Evolutionary conservation across 1,140 invertebrate genomes (phyloP), one percentile per base, ranked within the genome.

Genomic region (Brachionus calyciflorus): DNA sequence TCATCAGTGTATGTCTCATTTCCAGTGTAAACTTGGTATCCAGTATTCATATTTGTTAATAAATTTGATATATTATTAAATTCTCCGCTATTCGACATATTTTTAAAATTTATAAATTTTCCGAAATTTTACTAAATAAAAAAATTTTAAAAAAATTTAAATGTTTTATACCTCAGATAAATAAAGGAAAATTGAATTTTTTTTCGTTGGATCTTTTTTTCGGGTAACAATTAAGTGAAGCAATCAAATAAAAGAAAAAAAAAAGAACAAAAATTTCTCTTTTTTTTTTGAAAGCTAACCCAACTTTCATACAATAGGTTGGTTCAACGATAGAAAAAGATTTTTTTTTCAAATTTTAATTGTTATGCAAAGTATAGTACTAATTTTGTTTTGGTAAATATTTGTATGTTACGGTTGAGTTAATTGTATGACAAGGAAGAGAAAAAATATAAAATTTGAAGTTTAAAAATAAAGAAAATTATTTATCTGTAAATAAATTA

Each of bases 101-200:
- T 33, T 60, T 17, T 2, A 17, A 37, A 60, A 37, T 10, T 30
- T 17, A 17, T 37, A 60, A 60, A 37, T 60, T 26, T n/a, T n/a
- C n/a, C n/a, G n/a, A n/a, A 21, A n/a, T n/a, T 49, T 53, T 24
- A 4, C 4, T 5, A 37, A 9, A 5, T 37, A 37, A 37, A 37
- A 37, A 37, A 37, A 37, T 53, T 53, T 60, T 57, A 10, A 19
- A 7, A 37, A 60, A 60, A 60, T 60, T 37, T 37, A 9, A 33
- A 40, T 60, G 19, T 60, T 60, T 60, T 60, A 60, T 60, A 60
- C 55, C 28, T 60, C 33, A 60, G 17, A 19, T 33, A 60, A 37
- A 17, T 17, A 33, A 37, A 60, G 37, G 37, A 60, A 60, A 60
- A 60, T 33, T 17, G 37, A 60, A 60, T 17, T 33, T 37, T 33